These are phyloP conservation scores for Pelobates fuscus DNA, from an alignment of 2,113 vertebrate species.

Conservation along the genomic window DNA sequence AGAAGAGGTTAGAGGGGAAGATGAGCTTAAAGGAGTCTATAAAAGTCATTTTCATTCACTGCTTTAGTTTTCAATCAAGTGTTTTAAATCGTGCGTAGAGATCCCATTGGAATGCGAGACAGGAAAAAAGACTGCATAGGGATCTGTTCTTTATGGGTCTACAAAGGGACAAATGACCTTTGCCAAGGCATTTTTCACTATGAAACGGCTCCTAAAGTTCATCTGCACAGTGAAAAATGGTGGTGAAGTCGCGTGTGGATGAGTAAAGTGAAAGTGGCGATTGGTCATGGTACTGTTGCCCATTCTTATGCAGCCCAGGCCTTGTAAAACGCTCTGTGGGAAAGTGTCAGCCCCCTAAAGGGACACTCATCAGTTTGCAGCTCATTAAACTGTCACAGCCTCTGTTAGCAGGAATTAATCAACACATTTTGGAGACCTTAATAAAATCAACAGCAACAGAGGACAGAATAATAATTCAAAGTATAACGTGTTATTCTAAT, in stretches of 20 bases:
- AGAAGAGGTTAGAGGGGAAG: constrained; percentile 89
- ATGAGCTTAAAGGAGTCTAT: constrained; percentile 99
- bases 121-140: constrained; percentile 82
- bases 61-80: constrained; percentile 90
- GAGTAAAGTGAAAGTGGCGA: constrained; percentile 87
- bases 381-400: constrained; percentile 79
- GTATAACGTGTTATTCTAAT: too few species aligned
- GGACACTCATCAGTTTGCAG: constrained; percentile 74
- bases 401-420: constrained; percentile 78
- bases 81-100: constrained; percentile 78
- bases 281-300: constrained; percentile 87
- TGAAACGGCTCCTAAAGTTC: constrained; percentile 83
- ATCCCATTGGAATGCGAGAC: constrained; percentile 83
- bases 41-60: constrained; percentile 97
- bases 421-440: constrained; percentile 67
- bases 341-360: constrained; percentile 81
- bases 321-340: constrained; percentile 80
- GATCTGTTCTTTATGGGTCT: constrained; percentile 74
- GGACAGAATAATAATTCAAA: neutral
- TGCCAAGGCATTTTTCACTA: constrained; percentile 74
- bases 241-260: constrained; percentile 95
- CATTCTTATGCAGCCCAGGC: constrained; percentile 77
- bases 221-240: constrained; percentile 94
- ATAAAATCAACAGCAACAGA: constrained; percentile 54
- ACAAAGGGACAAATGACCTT: constrained; percentile 81